phyloP scores from a whole-genome alignment of 2,797 vertebrate species.

The Micrastur ruficollis region DNA sequence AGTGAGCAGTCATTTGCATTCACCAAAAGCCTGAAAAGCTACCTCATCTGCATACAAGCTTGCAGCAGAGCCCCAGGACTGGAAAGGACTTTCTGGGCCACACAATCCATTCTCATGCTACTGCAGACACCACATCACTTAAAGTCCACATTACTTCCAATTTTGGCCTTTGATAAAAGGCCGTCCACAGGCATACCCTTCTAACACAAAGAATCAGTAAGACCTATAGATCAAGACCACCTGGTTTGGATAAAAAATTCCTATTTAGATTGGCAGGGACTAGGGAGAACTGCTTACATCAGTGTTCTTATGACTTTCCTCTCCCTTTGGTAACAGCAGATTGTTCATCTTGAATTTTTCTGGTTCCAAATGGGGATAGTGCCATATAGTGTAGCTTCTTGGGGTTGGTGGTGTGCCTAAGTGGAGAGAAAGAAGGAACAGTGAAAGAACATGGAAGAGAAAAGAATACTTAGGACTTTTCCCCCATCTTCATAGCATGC shows the following conservation, averaged over 20 bases:
- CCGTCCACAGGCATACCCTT: not conserved
- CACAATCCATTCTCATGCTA: not conserved
- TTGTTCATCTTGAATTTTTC: slow-evolving; percentile 47
- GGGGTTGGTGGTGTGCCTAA: not conserved
- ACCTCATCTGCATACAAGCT: not conserved
- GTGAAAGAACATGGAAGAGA: not conserved
- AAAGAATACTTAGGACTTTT: not conserved
- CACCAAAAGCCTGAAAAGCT: not conserved
- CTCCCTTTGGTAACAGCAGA: not conserved
- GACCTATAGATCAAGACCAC: not conserved
- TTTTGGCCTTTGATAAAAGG: not conserved
- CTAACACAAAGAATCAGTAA: not conserved
- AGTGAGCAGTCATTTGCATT: not conserved
- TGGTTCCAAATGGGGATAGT: slow-evolving; percentile 47
- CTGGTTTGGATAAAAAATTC: not conserved
- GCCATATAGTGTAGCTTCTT: slow-evolving; percentile 19
- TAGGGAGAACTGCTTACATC: not conserved
- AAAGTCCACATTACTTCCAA: not conserved
- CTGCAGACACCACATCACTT: not conserved
- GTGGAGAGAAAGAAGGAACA: not conserved
- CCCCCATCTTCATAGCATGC: not conserved
- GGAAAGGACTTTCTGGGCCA: not conserved
- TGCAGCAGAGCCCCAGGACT: not conserved
- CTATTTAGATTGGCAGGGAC: not conserved
- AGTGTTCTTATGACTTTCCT: not conserved